Base-by-base conservation (phyloP, 2,888 invertebrate species). In the Aelia acuminata region DNA sequence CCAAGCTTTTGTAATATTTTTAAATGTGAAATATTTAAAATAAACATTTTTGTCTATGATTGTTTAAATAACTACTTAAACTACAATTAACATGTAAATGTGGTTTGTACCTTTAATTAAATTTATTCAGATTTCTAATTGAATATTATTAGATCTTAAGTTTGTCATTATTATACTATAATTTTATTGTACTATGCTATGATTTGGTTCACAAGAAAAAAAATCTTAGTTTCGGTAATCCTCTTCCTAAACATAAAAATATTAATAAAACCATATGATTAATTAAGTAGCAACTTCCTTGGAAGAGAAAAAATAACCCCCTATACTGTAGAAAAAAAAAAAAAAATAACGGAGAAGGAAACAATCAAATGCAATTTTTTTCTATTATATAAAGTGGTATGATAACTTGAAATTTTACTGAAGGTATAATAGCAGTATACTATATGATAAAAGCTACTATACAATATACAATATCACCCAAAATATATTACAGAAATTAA, bases 91-190 rank as follows among this genome's bases (percentile, higher is more conserved):
- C n/a, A n/a, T n/a, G n/a, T n/a, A n/a, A n/a, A n/a, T 35, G 5
- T 5, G 1, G 5, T 1, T 35, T 13, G 31, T 35, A 3, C 3
- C 26, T 11, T 57, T 26, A 15, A 26, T 57, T 57, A 26, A 26
- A 26, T 0, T n/a, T 88, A 84, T 63, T 91, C 91, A 26, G 31
- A 49, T 39, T 35, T 86, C 43, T 48, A 13, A 88, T 43, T 87
- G 43, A 70, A 53, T 43, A 80, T 80, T 10, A 80, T 80, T 43
- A 43, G n/a, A 80, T 75, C 22, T 80, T 43, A 43, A 80, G 18
- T 47, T 80, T 15, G 43, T 20, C 15, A 80, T 43, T 80, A 5
- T 47, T n/a, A 80, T 4, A 43, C 13, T 8, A 39, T 47, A 31
- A 48, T 26, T 84, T 47, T 31, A 26, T 49, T 35, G 50, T 49